Percentiles rank a stretch among this genome's conserved stretches.
Evolutionary conservation across 2,888 invertebrate genomes (phyloP).

Genomic region (Tryphoninae sp.): DNA sequence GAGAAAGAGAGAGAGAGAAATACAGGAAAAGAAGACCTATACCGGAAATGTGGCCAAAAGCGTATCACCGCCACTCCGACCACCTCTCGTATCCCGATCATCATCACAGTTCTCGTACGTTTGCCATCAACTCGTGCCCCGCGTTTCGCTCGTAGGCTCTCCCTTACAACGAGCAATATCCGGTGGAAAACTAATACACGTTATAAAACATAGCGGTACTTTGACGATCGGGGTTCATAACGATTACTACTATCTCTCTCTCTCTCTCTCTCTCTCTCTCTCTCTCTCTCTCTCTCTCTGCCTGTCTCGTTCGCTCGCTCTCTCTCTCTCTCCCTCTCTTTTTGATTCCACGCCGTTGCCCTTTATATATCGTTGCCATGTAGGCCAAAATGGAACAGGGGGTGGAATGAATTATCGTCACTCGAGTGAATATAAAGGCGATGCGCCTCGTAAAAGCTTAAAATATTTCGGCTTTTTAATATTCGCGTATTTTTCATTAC

Average conservation of each 20-base stretch:
- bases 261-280: too few relatives aligned
- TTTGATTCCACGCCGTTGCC: neutral
- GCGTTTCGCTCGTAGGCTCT: slow-evolving; percentile 17
- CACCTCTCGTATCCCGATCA: neutral
- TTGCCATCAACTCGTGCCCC: neutral
- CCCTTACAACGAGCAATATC: slow-evolving; percentile 59
- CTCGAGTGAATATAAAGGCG: slow-evolving; percentile 9
- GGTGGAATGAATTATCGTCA: slow-evolving; percentile 13
- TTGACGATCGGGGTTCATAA: slow-evolving; percentile 39
- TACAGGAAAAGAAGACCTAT: neutral
- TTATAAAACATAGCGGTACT: slow-evolving; percentile 42
- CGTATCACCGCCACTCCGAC: slow-evolving; percentile 45
- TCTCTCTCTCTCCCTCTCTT: neutral
- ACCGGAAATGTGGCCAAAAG: slow-evolving; percentile 52
- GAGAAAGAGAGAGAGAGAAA: neutral
- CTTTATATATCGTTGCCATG: neutral
- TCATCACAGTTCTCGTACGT: neutral
- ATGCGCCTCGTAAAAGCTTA: neutral
- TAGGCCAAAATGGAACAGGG: neutral
- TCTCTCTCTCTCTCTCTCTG: neutral
- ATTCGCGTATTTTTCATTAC: neutral
- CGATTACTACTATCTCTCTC: neutral
- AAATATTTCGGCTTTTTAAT: slow-evolving; percentile 14
- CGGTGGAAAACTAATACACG: slow-evolving; percentile 45
- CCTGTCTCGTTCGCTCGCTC: too few relatives aligned